These are phyloP conservation scores for Melolontha melolontha DNA, from an alignment of 2,888 invertebrate genomes.

Conservation along the genomic window DNA sequence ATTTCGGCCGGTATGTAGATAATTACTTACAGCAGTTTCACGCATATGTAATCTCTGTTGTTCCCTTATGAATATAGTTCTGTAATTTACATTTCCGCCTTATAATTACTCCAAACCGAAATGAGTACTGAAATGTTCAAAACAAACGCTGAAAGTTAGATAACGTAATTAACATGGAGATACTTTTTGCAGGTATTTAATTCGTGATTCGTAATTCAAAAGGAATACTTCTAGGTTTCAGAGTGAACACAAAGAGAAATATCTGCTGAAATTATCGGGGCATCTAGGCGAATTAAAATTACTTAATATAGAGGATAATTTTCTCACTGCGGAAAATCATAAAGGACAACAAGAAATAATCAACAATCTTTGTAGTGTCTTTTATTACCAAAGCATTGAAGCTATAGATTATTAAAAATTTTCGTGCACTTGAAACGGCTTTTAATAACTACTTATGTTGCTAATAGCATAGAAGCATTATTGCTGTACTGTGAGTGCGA, in stretches of 20 bases:
- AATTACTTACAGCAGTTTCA: too few species aligned
- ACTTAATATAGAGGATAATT: not conserved
- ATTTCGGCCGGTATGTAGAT: too few species aligned
- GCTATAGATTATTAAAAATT: too few species aligned
- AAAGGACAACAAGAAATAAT: too few species aligned
- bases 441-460: too few species aligned
- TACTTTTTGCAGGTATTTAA: conserved; percentile 9
- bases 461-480: too few species aligned
- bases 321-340: not conserved
- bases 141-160: conserved; percentile 16
- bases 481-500: too few species aligned
- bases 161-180: conserved; percentile 9
- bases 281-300: conserved; percentile 1
- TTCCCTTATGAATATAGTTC: conserved; percentile 13
- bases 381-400: too few species aligned
- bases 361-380: too few species aligned
- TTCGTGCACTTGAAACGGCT: too few species aligned
- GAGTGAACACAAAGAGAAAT: conserved; percentile 14
- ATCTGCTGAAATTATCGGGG: not conserved
- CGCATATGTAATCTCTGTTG: not conserved
- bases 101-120: not conserved
- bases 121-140: conserved; percentile 4
- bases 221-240: not conserved
- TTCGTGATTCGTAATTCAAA: not conserved
- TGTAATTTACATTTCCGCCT: conserved; percentile 10